These are phyloP conservation scores for Sebastes umbrosus DNA, from an alignment of 2,797 vertebrate genomes.

Conservation along the genomic window DNA sequence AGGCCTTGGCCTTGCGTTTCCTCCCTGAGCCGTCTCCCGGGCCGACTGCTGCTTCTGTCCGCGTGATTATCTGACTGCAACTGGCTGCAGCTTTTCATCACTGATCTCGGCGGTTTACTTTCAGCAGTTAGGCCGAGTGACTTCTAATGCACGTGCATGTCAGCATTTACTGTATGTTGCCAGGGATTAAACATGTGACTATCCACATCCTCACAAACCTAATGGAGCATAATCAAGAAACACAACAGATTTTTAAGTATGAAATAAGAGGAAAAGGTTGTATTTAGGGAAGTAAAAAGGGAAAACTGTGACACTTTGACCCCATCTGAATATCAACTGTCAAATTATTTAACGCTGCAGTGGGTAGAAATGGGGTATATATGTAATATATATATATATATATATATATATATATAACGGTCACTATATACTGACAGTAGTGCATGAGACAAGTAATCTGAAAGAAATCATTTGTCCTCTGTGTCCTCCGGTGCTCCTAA, in stretches of 20 bases:
- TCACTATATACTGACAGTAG: no score
- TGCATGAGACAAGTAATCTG: no score
- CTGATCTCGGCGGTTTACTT: background rate
- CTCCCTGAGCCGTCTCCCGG: constrained; percentile 39
- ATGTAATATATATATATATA: no score
- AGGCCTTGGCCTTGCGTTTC: constrained; percentile 53
- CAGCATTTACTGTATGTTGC: background rate
- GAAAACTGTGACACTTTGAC: background rate
- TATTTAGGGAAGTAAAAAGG: background rate
- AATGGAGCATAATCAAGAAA: background rate
- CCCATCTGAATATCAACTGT: constrained; percentile 1
- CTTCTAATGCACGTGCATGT: background rate
- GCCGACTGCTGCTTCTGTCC: constrained; percentile 6
- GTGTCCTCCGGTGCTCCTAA: no score
- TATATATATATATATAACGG: no score
- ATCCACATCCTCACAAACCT: background rate
- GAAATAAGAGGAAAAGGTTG: background rate
- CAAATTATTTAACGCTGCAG: background rate
- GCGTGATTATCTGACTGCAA: background rate
- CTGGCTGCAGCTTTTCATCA: constrained; percentile 2
- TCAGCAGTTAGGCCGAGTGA: background rate
- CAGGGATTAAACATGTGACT: background rate
- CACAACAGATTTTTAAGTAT: background rate
- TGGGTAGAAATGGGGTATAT: no score
- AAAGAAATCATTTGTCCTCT: no score